Percentiles rank a stretch among this genome's conserved stretches.
phyloP scores from a whole-genome alignment of 2,888 invertebrate species.

The Perizoma flavofasciatum region DNA sequence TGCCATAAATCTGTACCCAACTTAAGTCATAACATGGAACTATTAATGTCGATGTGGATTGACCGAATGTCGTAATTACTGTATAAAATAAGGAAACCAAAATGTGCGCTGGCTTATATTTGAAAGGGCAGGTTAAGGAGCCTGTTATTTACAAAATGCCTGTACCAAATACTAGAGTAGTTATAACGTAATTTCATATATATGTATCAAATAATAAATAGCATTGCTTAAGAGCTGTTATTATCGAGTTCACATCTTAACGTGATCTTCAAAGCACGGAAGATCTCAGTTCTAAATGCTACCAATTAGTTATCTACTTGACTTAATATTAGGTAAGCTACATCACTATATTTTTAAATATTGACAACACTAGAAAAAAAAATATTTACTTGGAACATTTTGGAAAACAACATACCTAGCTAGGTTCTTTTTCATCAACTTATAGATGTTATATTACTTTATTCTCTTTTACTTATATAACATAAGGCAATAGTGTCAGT shows the following conservation, averaged over 20 bases:
- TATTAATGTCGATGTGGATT: constrained; percentile 41
- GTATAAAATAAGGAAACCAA: background rate
- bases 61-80: constrained; percentile 21
- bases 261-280: no score
- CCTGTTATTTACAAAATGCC: background rate
- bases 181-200: no score
- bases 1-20: constrained; percentile 69
- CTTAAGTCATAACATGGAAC: constrained; percentile 55
- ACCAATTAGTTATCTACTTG: no score
- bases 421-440: background rate
- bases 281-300: no score
- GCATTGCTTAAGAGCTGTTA: no score
- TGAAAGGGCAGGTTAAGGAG: background rate
- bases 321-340: no score
- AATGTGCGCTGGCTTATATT: background rate
- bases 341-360: no score
- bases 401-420: no score
- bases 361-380: no score
- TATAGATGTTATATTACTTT: background rate
- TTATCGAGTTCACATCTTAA: no score
- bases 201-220: no score
- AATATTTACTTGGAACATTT: no score
- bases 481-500: constrained; percentile 15
- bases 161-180: background rate
- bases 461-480: background rate